These are phyloP conservation scores for Microctonus aethiopoides DNA, from an alignment of 2,888 invertebrate species.

Conservation along the genomic window DNA sequence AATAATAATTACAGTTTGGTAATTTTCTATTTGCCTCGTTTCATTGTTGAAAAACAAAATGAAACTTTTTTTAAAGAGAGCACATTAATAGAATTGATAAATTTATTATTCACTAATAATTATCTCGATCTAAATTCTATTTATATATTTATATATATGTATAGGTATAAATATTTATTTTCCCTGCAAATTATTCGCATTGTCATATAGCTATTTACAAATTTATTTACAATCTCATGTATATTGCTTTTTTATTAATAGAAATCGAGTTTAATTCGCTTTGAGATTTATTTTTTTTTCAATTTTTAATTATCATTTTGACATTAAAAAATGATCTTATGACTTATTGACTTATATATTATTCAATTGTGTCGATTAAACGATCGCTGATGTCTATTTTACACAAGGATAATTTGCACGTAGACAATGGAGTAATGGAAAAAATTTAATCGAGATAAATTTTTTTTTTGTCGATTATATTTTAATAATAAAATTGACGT, in stretches of 20 bases:
- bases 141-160: too few relatives aligned
- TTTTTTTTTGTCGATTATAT: background rate
- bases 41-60: background rate
- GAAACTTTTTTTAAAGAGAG: background rate
- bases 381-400: background rate
- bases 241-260: background rate
- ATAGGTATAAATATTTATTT: background rate
- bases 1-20: constrained; percentile 16
- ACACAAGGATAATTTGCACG: background rate
- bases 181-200: constrained; percentile 1
- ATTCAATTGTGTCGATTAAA: constrained; percentile 13
- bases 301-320: background rate
- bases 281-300: background rate
- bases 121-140: background rate
- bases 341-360: constrained; percentile 20
- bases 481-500: background rate
- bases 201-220: constrained; percentile 2
- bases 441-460: background rate
- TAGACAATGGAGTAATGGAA: background rate
- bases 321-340: too few relatives aligned
- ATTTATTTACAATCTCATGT: constrained; percentile 4
- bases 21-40: background rate
- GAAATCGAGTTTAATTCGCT: too few relatives aligned
- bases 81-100: background rate
- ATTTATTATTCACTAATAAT: background rate